A percentile compares a stretch with the other conserved stretches of the same genome.
Evolutionary conservation across 2,113 vertebrate genomes (phyloP).

Genomic region (Kryptolebias marmoratus): DNA sequence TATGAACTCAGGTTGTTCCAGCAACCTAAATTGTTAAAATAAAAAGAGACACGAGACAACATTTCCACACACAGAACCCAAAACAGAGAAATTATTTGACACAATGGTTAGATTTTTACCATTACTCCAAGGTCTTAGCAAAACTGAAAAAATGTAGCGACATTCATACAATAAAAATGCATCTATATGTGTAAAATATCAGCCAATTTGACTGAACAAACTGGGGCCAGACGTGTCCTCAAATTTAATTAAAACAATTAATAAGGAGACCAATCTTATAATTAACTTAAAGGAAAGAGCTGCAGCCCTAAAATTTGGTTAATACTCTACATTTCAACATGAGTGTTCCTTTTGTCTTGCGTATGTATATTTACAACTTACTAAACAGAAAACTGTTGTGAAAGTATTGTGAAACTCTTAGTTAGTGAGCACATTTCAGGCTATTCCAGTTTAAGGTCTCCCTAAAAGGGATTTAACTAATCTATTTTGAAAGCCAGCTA

Average conservation of each 20-base stretch:
- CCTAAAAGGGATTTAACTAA: slow-evolving; percentile 28
- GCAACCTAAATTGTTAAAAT: not conserved
- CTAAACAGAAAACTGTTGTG: not conserved
- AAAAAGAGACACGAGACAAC: not conserved
- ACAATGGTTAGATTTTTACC: too few species aligned
- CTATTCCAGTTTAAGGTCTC: slow-evolving; percentile 17
- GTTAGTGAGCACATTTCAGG: not conserved
- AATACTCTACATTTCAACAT: not conserved
- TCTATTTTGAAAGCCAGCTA: slow-evolving; percentile 37
- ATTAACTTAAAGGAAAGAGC: not conserved
- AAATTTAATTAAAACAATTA: too few species aligned
- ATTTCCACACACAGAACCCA: not conserved
- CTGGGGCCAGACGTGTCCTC: too few species aligned
- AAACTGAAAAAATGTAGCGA: not conserved
- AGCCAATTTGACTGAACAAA: not conserved
- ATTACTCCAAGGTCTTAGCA: too few species aligned
- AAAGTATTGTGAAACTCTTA: slow-evolving; percentile 11
- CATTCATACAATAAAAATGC: not conserved
- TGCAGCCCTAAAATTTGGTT: not conserved
- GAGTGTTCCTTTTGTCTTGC: not conserved
- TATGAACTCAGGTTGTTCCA: not conserved
- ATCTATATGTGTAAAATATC: not conserved
- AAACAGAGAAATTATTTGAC: too few species aligned
- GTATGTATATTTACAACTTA: not conserved
- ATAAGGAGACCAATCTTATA: not conserved